Conservation (phyloP, 1,140 invertebrate species). For the Cydia fagiglandana region DNA sequence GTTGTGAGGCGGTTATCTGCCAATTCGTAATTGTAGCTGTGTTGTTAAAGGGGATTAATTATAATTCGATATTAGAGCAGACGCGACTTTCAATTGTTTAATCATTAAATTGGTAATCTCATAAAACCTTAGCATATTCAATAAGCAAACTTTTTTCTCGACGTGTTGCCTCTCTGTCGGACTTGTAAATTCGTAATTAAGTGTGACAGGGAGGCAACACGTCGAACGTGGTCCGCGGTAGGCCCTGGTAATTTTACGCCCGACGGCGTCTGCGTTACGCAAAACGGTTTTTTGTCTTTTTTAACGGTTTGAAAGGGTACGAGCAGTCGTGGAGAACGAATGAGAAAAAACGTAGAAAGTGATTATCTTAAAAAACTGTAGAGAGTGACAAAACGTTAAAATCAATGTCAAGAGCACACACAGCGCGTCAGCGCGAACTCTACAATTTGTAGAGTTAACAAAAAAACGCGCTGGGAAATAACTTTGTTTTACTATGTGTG, state of each 20-base stretch:
- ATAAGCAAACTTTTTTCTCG: background rate
- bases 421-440: too few relatives aligned
- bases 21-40: too few relatives aligned
- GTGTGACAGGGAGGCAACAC: too few relatives aligned
- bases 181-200: too few relatives aligned
- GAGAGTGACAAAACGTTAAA: background rate
- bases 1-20: too few relatives aligned
- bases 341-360: constrained; percentile 20
- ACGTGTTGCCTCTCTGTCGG: too few relatives aligned
- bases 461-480: too few relatives aligned
- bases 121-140: background rate
- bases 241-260: constrained; percentile 9
- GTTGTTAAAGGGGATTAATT: too few relatives aligned
- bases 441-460: too few relatives aligned
- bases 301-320: constrained; percentile 12
- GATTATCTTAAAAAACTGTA: constrained; percentile 1
- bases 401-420: too few relatives aligned
- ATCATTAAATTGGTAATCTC: background rate
- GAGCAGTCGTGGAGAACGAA: constrained; percentile 22
- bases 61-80: background rate
- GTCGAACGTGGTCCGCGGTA: too few relatives aligned
- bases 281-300: constrained; percentile 11
- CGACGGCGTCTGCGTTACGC: constrained; percentile 1
- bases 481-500: too few relatives aligned
- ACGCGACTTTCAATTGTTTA: background rate